Evolutionary conservation across 2,888 invertebrate genomes (phyloP), one percentile per base, ranked within the genome.

Genomic region (Marronus borbonicus): DNA sequence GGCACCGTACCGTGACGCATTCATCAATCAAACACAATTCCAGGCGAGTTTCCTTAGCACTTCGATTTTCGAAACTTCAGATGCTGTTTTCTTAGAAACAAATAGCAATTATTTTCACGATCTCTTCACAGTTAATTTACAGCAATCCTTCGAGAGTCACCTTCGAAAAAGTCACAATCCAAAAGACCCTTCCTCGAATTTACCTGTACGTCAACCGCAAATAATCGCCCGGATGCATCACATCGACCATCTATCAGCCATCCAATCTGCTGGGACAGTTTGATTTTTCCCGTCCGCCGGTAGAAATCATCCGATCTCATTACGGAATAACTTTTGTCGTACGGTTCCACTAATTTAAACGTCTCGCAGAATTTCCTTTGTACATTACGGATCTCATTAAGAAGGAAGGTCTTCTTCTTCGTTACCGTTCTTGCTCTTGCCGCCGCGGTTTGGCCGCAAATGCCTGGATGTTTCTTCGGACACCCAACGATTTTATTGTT

Each of bases 241-340:
- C 14, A 14, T 28, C 31, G 36, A 58, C 20, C 62, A 44, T 60
- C 72, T 55, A 74, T 60, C 44, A 44, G 28, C 44, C 24, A 31
- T n/a, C 72, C 39, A 55, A 55, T 70, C 70, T 52, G 28, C 36
- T 20, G 36, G 44, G 55, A 55, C 62, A 24, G 62, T 74, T 74
- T 74, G 72, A 60, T 60, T 74, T 74, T 49, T 62, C 31, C 44
- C 72, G 60, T 17, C 49, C 39, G 68, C 24, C 49, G 24, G 60
- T 17, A 39, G 55, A 52, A 55, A 74, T 68, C 68, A 68, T 68
- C n/a, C 50, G 50, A 24, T 60, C 72, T 74, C 72, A 74, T 74
- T 74, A 74, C 60, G 60, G 60, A 74, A 74, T 74, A 74, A 74
- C 72, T 74, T 60, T 74, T 74, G 60, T 24, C 39, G 44, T 60